Evolutionary conservation across 2,113 vertebrate species (phyloP).

Genomic region (Aspiorhynchus laticeps): DNA sequence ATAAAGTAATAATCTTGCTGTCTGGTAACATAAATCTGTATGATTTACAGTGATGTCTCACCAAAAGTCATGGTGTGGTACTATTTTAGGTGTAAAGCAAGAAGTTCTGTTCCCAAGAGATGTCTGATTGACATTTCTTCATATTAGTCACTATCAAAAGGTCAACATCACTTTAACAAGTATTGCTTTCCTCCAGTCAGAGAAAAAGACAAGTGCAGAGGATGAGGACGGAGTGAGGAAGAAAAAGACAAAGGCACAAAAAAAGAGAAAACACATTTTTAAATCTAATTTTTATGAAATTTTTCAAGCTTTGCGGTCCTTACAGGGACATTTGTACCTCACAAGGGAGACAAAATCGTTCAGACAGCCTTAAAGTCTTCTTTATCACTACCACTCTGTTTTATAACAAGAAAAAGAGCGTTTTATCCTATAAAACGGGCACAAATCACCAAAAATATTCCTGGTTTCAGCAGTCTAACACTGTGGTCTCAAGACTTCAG

Average conservation of each 20-base stretch:
- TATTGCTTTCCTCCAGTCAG: background rate
- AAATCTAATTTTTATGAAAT: no score
- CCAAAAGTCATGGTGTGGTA: background rate
- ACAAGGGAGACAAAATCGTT: background rate
- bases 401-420: background rate
- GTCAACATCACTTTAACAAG: background rate
- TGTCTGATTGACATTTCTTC: background rate
- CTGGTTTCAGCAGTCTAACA: conserved; percentile 35
- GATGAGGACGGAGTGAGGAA: conserved; percentile 1
- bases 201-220: background rate
- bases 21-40: conserved; percentile 19
- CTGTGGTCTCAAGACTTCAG: conserved; percentile 42
- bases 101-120: background rate
- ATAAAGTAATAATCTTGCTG: conserved; percentile 22
- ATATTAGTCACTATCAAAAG: conserved; percentile 6
- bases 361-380: background rate
- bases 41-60: conserved; percentile 14
- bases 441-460: conserved; percentile 27
- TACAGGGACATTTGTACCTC: background rate
- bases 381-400: background rate
- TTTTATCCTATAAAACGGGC: conserved; percentile 17
- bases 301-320: no score
- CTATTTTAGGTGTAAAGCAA: conserved; percentile 25
- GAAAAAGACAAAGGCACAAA: background rate
- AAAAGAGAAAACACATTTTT: background rate